Conservation (phyloP, 2,888 invertebrate genomes). For the Amphipoea lucens region DNA sequence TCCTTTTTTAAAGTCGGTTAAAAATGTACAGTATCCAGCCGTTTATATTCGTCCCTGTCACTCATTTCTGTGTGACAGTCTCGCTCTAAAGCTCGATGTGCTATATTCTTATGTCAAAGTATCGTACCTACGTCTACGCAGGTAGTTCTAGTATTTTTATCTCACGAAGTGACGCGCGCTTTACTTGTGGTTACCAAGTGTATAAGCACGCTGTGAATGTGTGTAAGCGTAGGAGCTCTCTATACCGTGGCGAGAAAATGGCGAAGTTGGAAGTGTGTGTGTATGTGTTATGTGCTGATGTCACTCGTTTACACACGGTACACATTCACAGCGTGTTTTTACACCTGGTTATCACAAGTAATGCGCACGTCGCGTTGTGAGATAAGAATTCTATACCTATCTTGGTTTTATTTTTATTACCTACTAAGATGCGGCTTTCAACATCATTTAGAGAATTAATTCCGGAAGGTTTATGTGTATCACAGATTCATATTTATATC, state of each 20-base stretch:
- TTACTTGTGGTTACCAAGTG: not conserved
- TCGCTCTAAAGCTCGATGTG: too few relatives aligned
- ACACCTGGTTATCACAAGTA: not conserved
- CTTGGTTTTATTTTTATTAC: not conserved
- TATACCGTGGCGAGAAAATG: too few relatives aligned
- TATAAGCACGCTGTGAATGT: not conserved
- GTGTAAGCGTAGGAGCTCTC: not conserved
- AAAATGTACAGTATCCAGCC: too few relatives aligned
- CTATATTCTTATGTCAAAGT: too few relatives aligned
- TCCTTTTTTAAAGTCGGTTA: too few relatives aligned
- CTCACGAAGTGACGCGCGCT: not conserved
- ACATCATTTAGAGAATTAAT: not conserved
- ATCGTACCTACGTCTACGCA: too few relatives aligned
- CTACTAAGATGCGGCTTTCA: not conserved
- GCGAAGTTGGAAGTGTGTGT: too few relatives aligned
- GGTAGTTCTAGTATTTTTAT: not conserved
- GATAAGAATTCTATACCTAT: too few relatives aligned
- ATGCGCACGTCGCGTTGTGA: too few relatives aligned
- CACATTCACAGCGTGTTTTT: not conserved
- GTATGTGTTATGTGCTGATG: too few relatives aligned
- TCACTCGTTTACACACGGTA: not conserved
- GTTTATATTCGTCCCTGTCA: too few relatives aligned
- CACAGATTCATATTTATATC: not conserved
- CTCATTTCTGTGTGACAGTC: too few relatives aligned
- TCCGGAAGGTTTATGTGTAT: not conserved